phyloP scores from a whole-genome alignment of 2,113 vertebrate species.

The Phrynocephalus versicolor region DNA sequence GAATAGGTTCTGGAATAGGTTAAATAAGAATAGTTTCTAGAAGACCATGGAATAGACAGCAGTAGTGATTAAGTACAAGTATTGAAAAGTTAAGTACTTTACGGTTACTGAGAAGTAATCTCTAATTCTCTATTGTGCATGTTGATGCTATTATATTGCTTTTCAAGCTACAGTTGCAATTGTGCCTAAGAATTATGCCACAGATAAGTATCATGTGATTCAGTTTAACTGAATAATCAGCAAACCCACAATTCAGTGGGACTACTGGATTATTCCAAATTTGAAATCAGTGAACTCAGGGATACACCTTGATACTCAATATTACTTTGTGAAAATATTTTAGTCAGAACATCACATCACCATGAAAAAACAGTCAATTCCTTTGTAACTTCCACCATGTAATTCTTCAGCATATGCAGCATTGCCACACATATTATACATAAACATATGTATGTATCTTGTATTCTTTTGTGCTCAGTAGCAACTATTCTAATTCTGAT shows the following conservation, averaged over 20 bases:
- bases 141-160: not conserved
- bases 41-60: not conserved
- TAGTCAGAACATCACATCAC: not conserved
- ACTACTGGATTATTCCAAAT: not conserved
- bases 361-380: not conserved
- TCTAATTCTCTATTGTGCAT: not conserved
- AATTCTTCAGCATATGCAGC: not conserved
- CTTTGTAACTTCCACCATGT: not conserved
- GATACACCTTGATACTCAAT: not conserved
- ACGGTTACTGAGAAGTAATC: not conserved
- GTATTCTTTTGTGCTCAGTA: not conserved
- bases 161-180: not conserved
- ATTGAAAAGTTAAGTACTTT: no score
- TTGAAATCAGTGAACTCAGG: not conserved
- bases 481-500: not conserved
- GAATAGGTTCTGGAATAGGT: not conserved
- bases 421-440: no score
- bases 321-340: not conserved
- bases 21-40: not conserved
- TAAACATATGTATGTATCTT: not conserved
- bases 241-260: not conserved
- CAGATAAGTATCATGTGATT: not conserved
- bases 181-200: not conserved
- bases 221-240: not conserved
- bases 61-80: not conserved